Percentiles rank a stretch among this genome's conserved stretches.
These are phyloP conservation scores for Luperina testacea DNA, from an alignment of 2,888 invertebrate species.

Conservation along the genomic window DNA sequence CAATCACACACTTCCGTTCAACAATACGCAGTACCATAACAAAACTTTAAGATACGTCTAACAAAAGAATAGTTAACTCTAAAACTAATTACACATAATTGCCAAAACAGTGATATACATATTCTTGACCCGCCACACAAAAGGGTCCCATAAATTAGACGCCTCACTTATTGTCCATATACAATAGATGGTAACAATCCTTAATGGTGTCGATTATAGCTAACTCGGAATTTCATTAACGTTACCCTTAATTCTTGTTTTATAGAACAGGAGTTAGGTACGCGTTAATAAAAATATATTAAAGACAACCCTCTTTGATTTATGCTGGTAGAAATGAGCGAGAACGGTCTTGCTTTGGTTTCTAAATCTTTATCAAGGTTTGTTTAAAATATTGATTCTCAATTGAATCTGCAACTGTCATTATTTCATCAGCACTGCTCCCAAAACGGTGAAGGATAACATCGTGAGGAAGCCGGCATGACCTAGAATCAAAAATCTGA, in stretches of 20 bases:
- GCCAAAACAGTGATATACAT: constrained; percentile 22
- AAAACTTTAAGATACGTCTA: not conserved
- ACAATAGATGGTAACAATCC: constrained; percentile 86
- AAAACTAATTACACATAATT: constrained; percentile 40
- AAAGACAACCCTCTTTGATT: not conserved
- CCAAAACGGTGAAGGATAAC: no score
- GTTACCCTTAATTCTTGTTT: constrained; percentile 64
- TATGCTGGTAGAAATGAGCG: constrained; percentile 2
- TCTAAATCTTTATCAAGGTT: not conserved
- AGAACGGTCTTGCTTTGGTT: not conserved
- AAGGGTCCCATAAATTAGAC: constrained; percentile 74
- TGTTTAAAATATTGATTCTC: not conserved
- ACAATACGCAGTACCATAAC: not conserved
- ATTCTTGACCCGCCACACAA: constrained; percentile 49
- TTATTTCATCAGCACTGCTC: no score
- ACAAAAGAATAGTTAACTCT: constrained; percentile 11
- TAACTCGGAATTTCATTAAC: constrained; percentile 83
- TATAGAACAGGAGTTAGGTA: constrained; percentile 54
- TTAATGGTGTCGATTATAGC: constrained; percentile 82
- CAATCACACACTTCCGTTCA: not conserved
- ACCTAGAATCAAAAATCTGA: no score
- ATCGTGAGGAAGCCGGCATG: no score
- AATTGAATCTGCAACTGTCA: not conserved
- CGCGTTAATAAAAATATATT: constrained; percentile 43
- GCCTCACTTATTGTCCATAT: constrained; percentile 78